Evolutionary conservation across 2,797 vertebrate genomes (phyloP).

Genomic region (Siniperca scherzeri): DNA sequence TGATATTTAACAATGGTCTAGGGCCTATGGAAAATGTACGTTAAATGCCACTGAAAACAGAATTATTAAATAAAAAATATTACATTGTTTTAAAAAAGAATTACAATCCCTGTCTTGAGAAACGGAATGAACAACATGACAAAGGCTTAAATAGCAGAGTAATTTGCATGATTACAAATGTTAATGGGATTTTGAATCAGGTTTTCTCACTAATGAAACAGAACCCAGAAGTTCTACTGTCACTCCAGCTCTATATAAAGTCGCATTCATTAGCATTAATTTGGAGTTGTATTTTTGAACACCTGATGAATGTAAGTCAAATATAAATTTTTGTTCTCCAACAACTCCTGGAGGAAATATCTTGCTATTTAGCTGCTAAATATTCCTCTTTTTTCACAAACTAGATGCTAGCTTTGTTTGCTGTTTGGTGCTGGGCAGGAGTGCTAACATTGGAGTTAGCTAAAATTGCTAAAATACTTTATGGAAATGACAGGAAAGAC

Average conservation of each 20-base stretch:
- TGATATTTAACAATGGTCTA: not conserved
- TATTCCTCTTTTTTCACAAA: not conserved
- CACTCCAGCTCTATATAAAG: not conserved
- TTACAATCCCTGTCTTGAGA: not conserved
- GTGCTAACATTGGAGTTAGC: not conserved
- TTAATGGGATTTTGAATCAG: not conserved
- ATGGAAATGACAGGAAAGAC: accelerated
- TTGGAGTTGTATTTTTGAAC: not conserved
- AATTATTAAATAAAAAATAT: not conserved
- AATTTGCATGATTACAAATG: not conserved
- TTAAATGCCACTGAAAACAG: not conserved
- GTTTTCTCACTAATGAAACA: not conserved
- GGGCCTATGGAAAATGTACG: not conserved
- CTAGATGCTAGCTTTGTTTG: not conserved
- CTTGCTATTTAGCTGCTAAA: not conserved
- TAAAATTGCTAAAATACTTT: not conserved
- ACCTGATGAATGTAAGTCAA: not conserved
- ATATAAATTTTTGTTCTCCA: not conserved
- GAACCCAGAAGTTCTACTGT: not conserved
- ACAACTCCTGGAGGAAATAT: not conserved
- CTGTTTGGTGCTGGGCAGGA: not conserved
- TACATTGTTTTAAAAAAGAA: not conserved
- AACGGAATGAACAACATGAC: not conserved
- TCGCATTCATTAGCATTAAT: not conserved
- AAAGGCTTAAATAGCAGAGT: not conserved